These are phyloP conservation scores for Odobenus rosmarus DNA, from an alignment of 2,113 vertebrate species.

Conservation along the genomic window DNA sequence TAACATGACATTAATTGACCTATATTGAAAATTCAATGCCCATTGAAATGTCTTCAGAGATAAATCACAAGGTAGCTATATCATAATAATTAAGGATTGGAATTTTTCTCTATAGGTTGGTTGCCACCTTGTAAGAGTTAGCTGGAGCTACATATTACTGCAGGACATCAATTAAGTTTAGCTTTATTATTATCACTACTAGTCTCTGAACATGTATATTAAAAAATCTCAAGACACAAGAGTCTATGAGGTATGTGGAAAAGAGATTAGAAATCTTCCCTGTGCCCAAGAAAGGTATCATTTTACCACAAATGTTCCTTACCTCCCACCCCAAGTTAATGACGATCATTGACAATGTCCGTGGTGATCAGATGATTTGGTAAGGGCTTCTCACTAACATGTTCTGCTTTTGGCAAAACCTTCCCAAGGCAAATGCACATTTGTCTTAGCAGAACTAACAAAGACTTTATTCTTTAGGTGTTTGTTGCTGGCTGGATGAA, in stretches of 20 bases:
- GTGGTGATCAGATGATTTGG: neutral
- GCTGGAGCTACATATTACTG: neutral
- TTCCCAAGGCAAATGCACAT: neutral
- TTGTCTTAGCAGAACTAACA: neutral
- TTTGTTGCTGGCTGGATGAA: neutral
- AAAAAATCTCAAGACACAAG: neutral
- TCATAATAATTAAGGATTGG: neutral
- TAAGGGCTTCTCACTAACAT: neutral
- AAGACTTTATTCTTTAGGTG: neutral
- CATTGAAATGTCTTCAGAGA: conserved; percentile 43
- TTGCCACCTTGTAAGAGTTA: conserved; percentile 33
- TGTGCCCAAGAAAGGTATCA: neutral
- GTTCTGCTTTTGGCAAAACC: neutral
- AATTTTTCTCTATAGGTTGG: conserved; percentile 7
- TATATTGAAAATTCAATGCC: conserved; percentile 45
- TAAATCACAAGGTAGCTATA: conserved; percentile 30
- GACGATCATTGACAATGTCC: neutral
- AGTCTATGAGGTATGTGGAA: neutral
- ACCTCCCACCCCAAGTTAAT: neutral
- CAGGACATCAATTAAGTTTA: neutral
- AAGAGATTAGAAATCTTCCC: neutral
- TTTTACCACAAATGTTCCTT: neutral
- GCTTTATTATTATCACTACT: neutral
- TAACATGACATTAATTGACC: conserved; percentile 68
- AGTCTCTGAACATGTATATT: neutral